A percentile compares a stretch with the other conserved stretches of the same genome.
Evolutionary conservation across 2,888 invertebrate genomes (phyloP).

Genomic region (Lasioglossum pauxillum): DNA sequence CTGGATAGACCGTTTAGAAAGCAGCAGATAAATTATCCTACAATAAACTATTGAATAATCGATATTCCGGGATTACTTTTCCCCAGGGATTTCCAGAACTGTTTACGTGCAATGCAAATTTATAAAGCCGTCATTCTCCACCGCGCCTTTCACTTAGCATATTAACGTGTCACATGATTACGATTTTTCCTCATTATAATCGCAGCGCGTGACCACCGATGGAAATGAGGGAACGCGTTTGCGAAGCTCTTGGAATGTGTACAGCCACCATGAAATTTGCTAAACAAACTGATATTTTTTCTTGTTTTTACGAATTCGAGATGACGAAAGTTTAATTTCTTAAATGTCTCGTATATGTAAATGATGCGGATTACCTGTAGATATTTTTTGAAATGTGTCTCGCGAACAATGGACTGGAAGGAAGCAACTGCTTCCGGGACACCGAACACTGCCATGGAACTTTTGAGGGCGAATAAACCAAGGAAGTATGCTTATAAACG

Average conservation of each 20-base stretch:
- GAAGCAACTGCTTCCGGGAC: not conserved
- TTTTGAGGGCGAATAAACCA: not conserved
- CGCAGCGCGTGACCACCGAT: not conserved
- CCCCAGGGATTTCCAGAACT: not conserved
- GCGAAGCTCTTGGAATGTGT: not conserved
- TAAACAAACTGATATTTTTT: not conserved
- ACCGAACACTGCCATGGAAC: not conserved
- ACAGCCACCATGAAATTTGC: not conserved
- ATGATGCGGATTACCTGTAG: not conserved
- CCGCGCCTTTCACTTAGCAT: conserved; percentile 25
- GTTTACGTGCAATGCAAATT: not conserved
- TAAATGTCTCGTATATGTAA: not conserved
- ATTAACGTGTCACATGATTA: conserved; percentile 16
- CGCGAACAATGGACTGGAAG: not conserved
- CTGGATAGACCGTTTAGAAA: not conserved
- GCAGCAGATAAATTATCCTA: not conserved
- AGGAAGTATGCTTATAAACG: not conserved
- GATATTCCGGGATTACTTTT: not conserved
- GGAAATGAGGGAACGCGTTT: not conserved
- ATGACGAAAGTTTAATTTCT: not conserved
- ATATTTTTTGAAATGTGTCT: not conserved
- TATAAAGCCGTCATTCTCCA: not conserved
- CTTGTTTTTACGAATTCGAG: not conserved
- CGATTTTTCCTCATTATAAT: conserved; percentile 7
- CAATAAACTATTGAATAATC: not conserved